These are phyloP conservation scores for Pantherophis guttatus DNA, from an alignment of 2,113 vertebrate species.

Conservation along the genomic window DNA sequence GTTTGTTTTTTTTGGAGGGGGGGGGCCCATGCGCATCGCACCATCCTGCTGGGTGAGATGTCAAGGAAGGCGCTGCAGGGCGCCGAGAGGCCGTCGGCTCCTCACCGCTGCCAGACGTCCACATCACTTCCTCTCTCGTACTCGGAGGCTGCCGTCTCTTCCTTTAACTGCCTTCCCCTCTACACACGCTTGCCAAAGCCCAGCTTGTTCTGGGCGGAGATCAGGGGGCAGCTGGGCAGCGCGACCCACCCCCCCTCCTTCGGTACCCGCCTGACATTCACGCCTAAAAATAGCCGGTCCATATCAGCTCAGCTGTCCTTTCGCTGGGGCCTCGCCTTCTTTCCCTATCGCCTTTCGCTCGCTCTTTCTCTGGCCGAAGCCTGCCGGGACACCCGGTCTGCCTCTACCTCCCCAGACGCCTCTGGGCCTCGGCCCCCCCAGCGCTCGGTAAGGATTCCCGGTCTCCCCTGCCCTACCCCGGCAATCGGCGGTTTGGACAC, in stretches of 20 bases:
- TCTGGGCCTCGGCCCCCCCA: background rate
- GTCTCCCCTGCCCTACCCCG: background rate
- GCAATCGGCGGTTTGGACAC: background rate
- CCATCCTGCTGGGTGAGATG: background rate
- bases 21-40: too few species aligned
- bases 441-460: slow-evolving; percentile 57
- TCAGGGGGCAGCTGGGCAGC: slow-evolving; percentile 43
- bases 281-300: slow-evolving; percentile 80
- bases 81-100: background rate
- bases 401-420: background rate
- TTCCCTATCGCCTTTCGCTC: slow-evolving; percentile 62
- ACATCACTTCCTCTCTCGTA: slow-evolving; percentile 65
- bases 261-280: slow-evolving; percentile 54
- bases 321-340: slow-evolving; percentile 48
- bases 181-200: slow-evolving; percentile 23
- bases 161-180: background rate
- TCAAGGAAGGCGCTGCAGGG: background rate
- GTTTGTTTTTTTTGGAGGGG: too few species aligned
- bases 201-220: slow-evolving; percentile 38
- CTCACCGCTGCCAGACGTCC: slow-evolving; percentile 11
- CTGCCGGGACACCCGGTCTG: background rate
- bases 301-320: slow-evolving; percentile 83
- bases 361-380: slow-evolving; percentile 24
- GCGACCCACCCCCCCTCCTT: background rate
- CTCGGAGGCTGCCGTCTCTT: background rate